Base-by-base conservation (phyloP, 2,113 vertebrate genomes). In the Poeciliopsis prolifica region DNA sequence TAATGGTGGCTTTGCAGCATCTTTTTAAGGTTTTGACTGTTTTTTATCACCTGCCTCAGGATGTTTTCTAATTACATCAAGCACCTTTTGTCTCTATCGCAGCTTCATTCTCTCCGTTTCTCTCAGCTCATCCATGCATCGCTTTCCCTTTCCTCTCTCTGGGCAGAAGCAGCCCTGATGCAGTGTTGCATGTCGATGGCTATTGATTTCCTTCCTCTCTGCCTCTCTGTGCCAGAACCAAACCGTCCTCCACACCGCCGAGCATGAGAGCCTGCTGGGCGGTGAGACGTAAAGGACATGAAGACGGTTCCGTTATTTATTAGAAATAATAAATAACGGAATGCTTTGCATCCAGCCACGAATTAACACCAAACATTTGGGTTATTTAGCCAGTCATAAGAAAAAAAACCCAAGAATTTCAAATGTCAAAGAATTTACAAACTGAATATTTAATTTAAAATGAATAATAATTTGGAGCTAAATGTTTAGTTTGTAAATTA, bases 121-220 rank as follows among this genome's bases (percentile, higher is more conserved):
- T 61, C 13, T 60, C 65, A 71, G 80, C 44, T 78, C 1, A 0
- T 61, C 58, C 74, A n/a, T 58, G 51, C 10, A 58, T 17, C 51
- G 5, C 5, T 22, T 54, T 66, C 74, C 68, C 26, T 67, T 35
- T 28, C 68, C 72, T 84, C 79, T 86, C 71, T 86, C 81, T 84
- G 79, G 81, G 80, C 86, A 87, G 89, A 81, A 79, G 85, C 80
- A 86, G 85, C 92, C 87, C 91, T 91, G 90, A 89, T 92, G 91
- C 89, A 91, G 91, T 85, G 83, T 90, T 89, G 86, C 89, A 92
- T 91, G 91, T 92, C 72, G 71, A 89, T 89, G 86, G 66, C 71
- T 89, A 91, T 94, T 85, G 91, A 93, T 94, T 93, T 90, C 51
- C 75, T 72, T 80, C 63, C 63, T 84, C 62, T 73, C 70, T 61